phyloP scores from a whole-genome alignment of 2,888 invertebrate genomes.

The Sinodicranocentrus sp. region DNA sequence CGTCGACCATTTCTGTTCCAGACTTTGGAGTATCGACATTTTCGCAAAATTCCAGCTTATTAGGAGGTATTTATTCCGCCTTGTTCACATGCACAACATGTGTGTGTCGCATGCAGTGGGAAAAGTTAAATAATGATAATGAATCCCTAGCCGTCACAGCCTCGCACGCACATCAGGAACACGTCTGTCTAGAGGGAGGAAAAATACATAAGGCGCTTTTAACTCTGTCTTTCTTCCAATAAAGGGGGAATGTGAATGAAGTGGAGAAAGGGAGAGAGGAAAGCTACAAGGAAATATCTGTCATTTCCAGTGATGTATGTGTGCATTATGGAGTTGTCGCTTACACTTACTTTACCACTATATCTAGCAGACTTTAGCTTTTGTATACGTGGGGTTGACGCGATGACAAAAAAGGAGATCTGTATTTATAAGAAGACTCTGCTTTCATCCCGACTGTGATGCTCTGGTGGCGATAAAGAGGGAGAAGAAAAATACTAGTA shows the following conservation, averaged over 20 bases:
- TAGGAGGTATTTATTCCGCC: too few species aligned
- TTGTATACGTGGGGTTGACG: slow-evolving; percentile 15
- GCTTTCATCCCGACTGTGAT: neutral
- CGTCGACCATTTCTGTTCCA: too few species aligned
- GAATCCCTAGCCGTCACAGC: slow-evolving; percentile 4
- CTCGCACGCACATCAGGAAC: neutral
- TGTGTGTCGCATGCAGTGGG: too few species aligned
- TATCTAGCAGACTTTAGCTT: too few species aligned
- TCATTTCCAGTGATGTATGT: slow-evolving; percentile 59
- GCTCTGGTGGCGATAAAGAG: neutral
- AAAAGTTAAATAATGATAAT: slow-evolving; percentile 8
- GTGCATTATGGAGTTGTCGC: slow-evolving; percentile 63
- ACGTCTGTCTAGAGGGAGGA: neutral
- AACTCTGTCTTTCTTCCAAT: neutral
- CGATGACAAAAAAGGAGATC: slow-evolving; percentile 23
- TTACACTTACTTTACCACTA: slow-evolving; percentile 40
- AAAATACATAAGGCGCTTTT: slow-evolving; percentile 1
- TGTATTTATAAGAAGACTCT: slow-evolving; percentile 15
- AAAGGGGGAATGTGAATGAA: neutral
- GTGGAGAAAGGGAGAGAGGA: slow-evolving; percentile 9
- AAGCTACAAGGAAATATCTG: slow-evolving; percentile 60
- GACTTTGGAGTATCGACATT: too few species aligned
- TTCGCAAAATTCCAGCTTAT: too few species aligned
- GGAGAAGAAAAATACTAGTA: neutral
- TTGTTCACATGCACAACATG: too few species aligned